These are phyloP conservation scores for Drosophila persimilis DNA, from an alignment of 1,140 invertebrate genomes.

Conservation along the genomic window DNA sequence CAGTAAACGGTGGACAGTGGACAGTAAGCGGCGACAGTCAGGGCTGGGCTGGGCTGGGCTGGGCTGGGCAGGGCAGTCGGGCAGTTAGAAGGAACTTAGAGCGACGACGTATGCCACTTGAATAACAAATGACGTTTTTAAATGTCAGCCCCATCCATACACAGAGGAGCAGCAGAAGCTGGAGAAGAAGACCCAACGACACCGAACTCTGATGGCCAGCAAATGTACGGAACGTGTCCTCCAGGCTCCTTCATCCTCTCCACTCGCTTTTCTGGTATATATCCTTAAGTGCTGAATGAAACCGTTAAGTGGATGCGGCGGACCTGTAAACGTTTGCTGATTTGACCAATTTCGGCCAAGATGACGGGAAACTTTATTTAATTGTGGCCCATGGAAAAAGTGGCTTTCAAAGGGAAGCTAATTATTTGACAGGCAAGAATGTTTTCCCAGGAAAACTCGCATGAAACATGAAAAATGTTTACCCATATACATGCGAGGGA, in stretches of 20 bases:
- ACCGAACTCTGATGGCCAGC: conserved; percentile 62
- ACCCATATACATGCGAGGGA: neutral
- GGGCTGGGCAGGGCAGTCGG: conserved; percentile 22
- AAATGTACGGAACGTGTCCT: conserved; percentile 69
- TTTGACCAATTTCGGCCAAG: conserved; percentile 60
- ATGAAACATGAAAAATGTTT: neutral
- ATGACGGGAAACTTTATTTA: conserved; percentile 24
- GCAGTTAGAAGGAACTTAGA: conserved; percentile 75
- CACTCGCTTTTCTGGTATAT: conserved; percentile 4
- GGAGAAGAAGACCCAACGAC: conserved; percentile 18
- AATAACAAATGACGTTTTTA: conserved; percentile 80
- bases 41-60: conserved; percentile 8
- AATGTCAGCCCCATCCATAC: conserved; percentile 51
- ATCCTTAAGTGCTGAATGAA: conserved; percentile 19
- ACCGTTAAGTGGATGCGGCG: conserved; percentile 67
- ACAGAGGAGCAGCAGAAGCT: neutral
- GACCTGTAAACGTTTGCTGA: conserved; percentile 56
- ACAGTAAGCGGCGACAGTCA: conserved; percentile 50
- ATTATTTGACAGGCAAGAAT: neutral
- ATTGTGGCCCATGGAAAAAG: conserved; percentile 9
- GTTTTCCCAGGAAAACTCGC: neutral
- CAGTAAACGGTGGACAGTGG: conserved; percentile 16
- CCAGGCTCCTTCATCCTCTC: conserved; percentile 30
- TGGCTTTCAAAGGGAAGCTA: neutral
- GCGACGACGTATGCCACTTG: conserved; percentile 79